Evolutionary conservation across 2,113 vertebrate species (phyloP), one percentile per base, ranked within the genome.

Genomic region (Sigmodon hispidus): DNA sequence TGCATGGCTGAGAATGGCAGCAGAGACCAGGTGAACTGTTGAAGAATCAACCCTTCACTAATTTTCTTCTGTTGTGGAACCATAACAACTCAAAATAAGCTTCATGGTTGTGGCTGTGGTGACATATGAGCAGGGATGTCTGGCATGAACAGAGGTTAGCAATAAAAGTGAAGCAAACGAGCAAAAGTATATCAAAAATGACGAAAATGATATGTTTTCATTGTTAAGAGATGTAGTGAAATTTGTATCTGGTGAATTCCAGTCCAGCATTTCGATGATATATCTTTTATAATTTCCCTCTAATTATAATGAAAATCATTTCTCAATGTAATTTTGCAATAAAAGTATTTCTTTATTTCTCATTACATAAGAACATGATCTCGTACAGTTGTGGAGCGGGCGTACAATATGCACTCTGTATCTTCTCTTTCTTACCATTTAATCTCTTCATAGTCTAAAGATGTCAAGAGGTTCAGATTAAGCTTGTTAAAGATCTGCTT

Each of bases 401-500:
- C 98, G 97, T 98, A 96, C 97, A 96, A 59, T 59, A 95, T 93
- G 97, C 80, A 95, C 3, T 95, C 97, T 90, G 93, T 93, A 97
- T 97, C 97, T 98, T 98, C 96, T 94, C 97, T 98, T 98, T 96
- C 97, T 98, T 98, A 98, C 98, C 98, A 97, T 98, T 98, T 98
- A 98, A 99, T 99, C 98, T 99, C 98, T 98, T 98, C 98, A 96
- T 98, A 98, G 98, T 98, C 98, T 98, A 97, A 96, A 97, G 98
- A 98, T 99, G 99, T 99, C 99, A 99, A 99, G 98, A 99, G 99
- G 99, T 99, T 99, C 99, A 99, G 99, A 99, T 99, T 99, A 99
- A 99, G 99, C 99, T 99, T 99, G 99, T 99, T 99, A 99, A 99
- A 99, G 99, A 99, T 99, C 99, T 99, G 99, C 98, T 99, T 99